A percentile compares a stretch with the other conserved stretches of the same genome.
phyloP scores from a whole-genome alignment of 2,888 invertebrate genomes.

The Eupithecia vulgata region DNA sequence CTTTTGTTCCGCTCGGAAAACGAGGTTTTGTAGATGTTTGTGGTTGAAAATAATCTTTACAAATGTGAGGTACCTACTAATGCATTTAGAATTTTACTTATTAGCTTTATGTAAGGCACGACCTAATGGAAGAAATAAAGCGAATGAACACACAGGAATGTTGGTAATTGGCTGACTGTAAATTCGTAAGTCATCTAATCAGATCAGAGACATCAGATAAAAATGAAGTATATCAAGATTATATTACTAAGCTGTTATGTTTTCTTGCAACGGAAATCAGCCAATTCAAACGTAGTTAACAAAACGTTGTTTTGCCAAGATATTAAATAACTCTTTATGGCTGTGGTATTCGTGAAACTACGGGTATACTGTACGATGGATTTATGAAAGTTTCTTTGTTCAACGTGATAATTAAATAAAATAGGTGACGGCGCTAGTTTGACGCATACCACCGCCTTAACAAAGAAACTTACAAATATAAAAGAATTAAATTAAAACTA shows the following conservation, averaged over 20 bases:
- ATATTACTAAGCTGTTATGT: background rate
- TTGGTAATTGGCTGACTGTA: background rate
- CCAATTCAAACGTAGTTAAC: background rate
- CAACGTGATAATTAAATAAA: no score
- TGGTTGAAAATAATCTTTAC: background rate
- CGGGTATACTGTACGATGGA: no score
- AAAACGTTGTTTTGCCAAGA: background rate
- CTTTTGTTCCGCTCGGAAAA: conserved; percentile 5
- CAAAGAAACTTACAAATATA: no score
- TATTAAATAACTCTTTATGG: no score
- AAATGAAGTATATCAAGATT: background rate
- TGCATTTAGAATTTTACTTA: background rate
- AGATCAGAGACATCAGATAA: no score
- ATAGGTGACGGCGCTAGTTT: no score
- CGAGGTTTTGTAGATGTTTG: background rate
- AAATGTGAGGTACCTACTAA: background rate
- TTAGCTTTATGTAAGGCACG: background rate
- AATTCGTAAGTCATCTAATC: background rate
- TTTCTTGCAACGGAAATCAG: background rate
- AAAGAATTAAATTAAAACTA: no score
- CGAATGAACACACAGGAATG: background rate
- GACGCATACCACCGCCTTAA: no score
- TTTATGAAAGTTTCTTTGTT: no score
- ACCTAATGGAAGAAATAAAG: background rate
- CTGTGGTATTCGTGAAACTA: no score